phyloP scores from a whole-genome alignment of 2,797 vertebrate genomes.

The Sciurus vulgaris region DNA sequence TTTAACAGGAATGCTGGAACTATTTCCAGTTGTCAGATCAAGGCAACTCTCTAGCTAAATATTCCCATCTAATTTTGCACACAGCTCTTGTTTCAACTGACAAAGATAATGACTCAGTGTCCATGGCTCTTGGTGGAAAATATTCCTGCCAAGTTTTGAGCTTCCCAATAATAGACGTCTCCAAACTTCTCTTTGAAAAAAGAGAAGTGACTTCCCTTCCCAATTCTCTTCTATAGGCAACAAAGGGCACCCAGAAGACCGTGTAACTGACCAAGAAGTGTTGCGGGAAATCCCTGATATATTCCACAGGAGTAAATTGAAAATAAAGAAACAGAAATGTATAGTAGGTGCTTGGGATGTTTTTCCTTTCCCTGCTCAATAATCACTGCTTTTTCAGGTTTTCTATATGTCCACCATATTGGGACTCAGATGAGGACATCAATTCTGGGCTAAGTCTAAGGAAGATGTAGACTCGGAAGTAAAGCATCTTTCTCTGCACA shows the following conservation, averaged over 20 bases:
- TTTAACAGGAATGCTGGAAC: constrained; percentile 55
- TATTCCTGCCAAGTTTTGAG: constrained; percentile 65
- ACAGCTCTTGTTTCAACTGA: constrained; percentile 79
- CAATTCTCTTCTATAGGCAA: background rate
- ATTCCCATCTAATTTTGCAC: constrained; percentile 79
- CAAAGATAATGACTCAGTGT: constrained; percentile 79
- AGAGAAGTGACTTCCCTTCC: constrained; percentile 43
- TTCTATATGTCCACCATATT: background rate
- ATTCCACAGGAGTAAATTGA: background rate
- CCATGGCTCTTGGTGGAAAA: constrained; percentile 55
- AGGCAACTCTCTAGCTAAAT: constrained; percentile 70
- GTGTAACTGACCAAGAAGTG: background rate
- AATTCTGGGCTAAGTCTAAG: background rate
- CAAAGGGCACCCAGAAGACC: background rate
- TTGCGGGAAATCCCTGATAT: background rate
- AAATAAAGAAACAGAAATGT: constrained; percentile 6
- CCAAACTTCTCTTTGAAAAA: constrained; percentile 49
- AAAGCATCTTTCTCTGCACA: constrained; percentile 33
- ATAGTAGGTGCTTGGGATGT: background rate
- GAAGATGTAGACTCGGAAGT: constrained; percentile 2
- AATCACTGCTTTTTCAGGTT: background rate
- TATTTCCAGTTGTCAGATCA: constrained; percentile 75
- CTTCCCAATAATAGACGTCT: constrained; percentile 66
- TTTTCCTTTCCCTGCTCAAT: background rate
- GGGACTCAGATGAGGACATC: background rate